A percentile compares a stretch with the other conserved stretches of the same genome.
phyloP scores from a whole-genome alignment of 2,888 invertebrate genomes.

The Dynastes maya region DNA sequence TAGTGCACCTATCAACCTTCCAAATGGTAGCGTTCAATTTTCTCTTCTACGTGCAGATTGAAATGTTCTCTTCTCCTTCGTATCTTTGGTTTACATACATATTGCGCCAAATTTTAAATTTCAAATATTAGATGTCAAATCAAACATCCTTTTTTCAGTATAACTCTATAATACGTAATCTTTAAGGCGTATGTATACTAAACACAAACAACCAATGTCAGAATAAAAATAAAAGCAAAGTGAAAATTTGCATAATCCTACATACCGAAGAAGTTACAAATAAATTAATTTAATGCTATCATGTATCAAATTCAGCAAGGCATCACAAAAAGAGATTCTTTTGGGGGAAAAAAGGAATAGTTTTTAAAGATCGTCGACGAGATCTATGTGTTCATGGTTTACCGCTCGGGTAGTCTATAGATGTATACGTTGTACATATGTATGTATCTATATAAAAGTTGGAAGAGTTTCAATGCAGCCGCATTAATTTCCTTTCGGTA shows the following conservation, averaged over 20 bases:
- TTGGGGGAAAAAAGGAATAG: background rate
- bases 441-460: conserved; percentile 47
- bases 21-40: too few relatives aligned
- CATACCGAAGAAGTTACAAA: conserved; percentile 16
- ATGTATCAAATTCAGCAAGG: conserved; percentile 10
- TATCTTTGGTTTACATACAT: too few relatives aligned
- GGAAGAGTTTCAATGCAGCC: conserved; percentile 49
- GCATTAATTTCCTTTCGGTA: conserved; percentile 54
- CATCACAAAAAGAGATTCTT: background rate
- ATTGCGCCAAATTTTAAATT: too few relatives aligned
- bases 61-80: too few relatives aligned
- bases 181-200: too few relatives aligned
- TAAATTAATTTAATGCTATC: conserved; percentile 49
- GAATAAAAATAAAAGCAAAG: too few relatives aligned
- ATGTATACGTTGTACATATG: background rate
- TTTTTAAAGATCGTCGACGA: background rate
- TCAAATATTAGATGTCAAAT: too few relatives aligned
- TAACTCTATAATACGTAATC: too few relatives aligned
- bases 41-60: too few relatives aligned
- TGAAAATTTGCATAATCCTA: background rate
- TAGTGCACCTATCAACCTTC: too few relatives aligned
- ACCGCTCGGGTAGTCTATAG: background rate
- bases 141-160: too few relatives aligned
- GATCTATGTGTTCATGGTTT: background rate
- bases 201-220: too few relatives aligned